Percentiles rank a stretch among this genome's conserved stretches.
Conservation (phyloP, 2,113 vertebrate genomes). For the Callipepla squamata region DNA sequence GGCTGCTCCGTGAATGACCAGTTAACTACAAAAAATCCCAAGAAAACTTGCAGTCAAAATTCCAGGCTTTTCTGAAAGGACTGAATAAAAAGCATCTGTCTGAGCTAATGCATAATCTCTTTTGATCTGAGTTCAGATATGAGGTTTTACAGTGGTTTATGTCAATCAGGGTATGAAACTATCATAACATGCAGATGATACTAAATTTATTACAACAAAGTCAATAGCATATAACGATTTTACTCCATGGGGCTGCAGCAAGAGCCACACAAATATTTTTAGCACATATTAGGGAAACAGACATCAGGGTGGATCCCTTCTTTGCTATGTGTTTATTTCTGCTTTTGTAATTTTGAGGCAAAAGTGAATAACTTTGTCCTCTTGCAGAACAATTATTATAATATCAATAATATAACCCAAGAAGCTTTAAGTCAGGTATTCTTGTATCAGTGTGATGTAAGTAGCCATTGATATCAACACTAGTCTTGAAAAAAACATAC, state of each 20-base stretch:
- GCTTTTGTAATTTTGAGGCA: neutral
- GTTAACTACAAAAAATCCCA: slow-evolving; percentile 2
- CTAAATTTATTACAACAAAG: slow-evolving; percentile 25
- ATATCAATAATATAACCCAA: neutral
- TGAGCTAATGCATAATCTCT: slow-evolving; percentile 10
- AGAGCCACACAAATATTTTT: slow-evolving; percentile 36
- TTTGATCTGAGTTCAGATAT: slow-evolving; percentile 55
- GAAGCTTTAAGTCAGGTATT: neutral
- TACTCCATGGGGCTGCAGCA: neutral
- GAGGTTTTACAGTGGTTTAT: slow-evolving; percentile 39
- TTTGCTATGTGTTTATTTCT: slow-evolving; percentile 23
- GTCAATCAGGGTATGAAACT: slow-evolving; percentile 13
- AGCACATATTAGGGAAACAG: neutral
- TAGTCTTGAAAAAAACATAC: neutral
- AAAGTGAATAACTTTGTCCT: neutral
- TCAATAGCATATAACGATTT: neutral
- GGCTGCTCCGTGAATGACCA: neutral
- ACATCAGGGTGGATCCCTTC: neutral
- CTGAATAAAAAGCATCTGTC: slow-evolving; percentile 50
- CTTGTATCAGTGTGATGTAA: neutral
- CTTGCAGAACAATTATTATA: neutral
- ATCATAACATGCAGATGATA: slow-evolving; percentile 5
- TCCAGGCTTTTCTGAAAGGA: slow-evolving; percentile 51
- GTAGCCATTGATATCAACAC: neutral
- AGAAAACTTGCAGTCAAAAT: slow-evolving; percentile 38